Base-by-base conservation (phyloP, 2,888 invertebrate species). In the Galeopsomyia nigrocyanea region DNA sequence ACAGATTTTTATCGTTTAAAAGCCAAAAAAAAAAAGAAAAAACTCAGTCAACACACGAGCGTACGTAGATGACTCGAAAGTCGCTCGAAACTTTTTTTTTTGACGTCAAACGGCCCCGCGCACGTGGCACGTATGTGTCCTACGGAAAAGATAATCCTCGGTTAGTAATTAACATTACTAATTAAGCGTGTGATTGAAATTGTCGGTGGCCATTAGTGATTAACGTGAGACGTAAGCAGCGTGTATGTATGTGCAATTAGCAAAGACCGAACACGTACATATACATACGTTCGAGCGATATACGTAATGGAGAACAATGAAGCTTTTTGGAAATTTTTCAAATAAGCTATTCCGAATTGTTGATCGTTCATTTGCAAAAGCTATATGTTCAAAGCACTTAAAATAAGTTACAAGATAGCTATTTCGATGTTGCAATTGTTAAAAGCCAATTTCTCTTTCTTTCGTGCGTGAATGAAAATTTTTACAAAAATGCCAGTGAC, bases 161-260 rank as follows among this genome's bases (percentile, higher is more conserved):
- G 55, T 63, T 68, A 68, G 65, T 60, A 60, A 73, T 68, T 53
- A 68, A 50, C n/a, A 61, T 73, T 73, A 73, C 64, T 64, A 73
- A 68, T 73, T 62, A 68, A 68, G 68, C 56, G 47, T 21, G 57
- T 51, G 46, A 68, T 63, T 68, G 67, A 31, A 62, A 71, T 58
- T 57, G 67, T 71, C 57, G 19, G 39, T 46, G n/a, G 51, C 57
- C 49, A 50, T 57, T 50, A 46, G 22, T 16, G 56, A 62, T 66
- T 56, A 67, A 50, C 19, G 55, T n/a, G 22, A 63, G 7, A 62
- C 21, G 6, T 62, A 63, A 67, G 51, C 62, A 50, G 57, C 56
- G 62, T 16, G 22, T 64, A 31, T 53, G 63, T 53, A 53, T 55
- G 26, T 62, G 66, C 56, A 66, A 71, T 71, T 71, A 50, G 26